These are phyloP conservation scores for Euura saliciscinereae DNA, from an alignment of 1,140 invertebrate species.

Conservation along the genomic window DNA sequence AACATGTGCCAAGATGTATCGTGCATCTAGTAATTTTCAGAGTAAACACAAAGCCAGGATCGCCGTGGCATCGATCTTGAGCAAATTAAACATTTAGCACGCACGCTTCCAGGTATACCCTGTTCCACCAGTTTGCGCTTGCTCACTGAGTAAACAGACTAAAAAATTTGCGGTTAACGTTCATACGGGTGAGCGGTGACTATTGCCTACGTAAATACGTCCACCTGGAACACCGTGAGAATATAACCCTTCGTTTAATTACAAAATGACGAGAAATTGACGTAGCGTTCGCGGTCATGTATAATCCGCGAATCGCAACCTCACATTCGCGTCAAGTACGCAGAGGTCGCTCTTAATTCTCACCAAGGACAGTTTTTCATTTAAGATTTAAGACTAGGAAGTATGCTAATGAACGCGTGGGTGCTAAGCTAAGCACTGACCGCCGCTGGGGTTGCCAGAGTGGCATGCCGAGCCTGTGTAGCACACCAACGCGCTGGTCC, in stretches of 20 bases:
- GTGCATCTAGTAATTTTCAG: background rate
- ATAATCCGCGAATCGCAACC: background rate
- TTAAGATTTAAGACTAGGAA: slow-evolving; percentile 2
- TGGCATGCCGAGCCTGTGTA: background rate
- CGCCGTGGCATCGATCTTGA: background rate
- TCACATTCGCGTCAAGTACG: background rate
- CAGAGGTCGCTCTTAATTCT: background rate
- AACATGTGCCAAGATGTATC: background rate
- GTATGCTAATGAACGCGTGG: slow-evolving; percentile 9
- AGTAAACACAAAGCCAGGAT: slow-evolving; percentile 2
- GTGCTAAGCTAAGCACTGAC: background rate
- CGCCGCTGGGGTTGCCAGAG: background rate
- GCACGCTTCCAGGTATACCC: background rate
- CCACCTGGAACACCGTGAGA: no score
- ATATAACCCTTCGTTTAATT: no score
- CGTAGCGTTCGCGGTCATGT: no score
- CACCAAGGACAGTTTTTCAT: background rate
- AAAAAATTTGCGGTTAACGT: background rate
- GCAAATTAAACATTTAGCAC: slow-evolving; percentile 7
- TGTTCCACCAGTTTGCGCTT: background rate
- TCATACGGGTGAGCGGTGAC: no score
- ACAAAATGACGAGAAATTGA: no score
- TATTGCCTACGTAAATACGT: no score
- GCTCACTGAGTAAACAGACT: slow-evolving; percentile 2
- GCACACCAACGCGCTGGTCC: background rate